Percentiles rank a stretch among this genome's conserved stretches.
phyloP scores from a whole-genome alignment of 2,797 vertebrate species.

The Cyprinella venusta region DNA sequence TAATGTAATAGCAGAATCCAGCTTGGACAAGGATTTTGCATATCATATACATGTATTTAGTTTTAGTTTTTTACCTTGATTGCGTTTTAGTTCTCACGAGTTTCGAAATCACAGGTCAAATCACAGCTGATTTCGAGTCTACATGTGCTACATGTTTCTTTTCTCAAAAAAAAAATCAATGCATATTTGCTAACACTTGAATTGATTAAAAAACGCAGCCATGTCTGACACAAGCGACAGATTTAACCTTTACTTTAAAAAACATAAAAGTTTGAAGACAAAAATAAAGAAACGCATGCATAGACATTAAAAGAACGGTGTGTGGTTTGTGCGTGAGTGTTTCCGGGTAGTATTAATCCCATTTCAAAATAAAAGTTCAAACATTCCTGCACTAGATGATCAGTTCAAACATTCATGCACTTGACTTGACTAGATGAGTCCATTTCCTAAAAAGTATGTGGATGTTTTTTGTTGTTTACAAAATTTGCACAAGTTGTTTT shows the following conservation, averaged over 20 bases:
- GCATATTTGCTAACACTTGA: not conserved
- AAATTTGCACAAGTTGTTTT: not conserved
- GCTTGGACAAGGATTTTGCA: not conserved
- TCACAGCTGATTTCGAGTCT: not conserved
- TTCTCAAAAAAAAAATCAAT: not conserved
- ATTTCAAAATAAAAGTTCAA: slow-evolving; percentile 35
- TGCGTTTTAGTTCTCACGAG: not conserved
- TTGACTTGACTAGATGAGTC: not conserved
- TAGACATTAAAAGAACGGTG: too few relatives aligned
- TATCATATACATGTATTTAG: not conserved
- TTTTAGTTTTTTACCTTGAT: not conserved
- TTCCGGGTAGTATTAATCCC: not conserved
- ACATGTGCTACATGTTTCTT: not conserved
- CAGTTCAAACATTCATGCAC: not conserved
- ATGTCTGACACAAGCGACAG: not conserved
- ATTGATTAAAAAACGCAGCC: not conserved
- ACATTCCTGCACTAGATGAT: not conserved
- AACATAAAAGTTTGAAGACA: not conserved
- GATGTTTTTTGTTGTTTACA: not conserved
- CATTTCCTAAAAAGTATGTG: not conserved
- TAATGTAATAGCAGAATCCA: not conserved
- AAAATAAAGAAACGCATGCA: too few relatives aligned
- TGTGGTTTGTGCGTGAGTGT: not conserved
- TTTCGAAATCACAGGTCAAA: not conserved
- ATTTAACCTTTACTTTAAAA: not conserved